These are phyloP conservation scores for Trachelus stipa DNA, from an alignment of 2,888 invertebrate genomes.

Conservation along the genomic window DNA sequence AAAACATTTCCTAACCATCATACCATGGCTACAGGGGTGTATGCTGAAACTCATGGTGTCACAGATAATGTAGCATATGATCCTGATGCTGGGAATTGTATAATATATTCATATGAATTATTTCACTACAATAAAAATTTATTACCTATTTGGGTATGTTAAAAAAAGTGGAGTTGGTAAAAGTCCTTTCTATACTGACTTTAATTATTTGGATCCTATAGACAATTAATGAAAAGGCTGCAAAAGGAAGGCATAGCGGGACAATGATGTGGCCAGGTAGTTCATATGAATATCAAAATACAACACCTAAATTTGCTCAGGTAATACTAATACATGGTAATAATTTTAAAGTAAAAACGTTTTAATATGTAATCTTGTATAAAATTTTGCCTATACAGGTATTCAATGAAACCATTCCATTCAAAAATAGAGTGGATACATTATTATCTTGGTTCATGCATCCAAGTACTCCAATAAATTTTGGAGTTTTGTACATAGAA, in stretches of 20 bases:
- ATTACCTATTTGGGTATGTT: conserved; percentile 72
- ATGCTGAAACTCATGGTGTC: conserved; percentile 78
- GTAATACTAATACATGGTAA: conserved; percentile 30
- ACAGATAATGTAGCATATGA: conserved; percentile 74
- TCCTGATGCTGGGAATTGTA: conserved; percentile 55
- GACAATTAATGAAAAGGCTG: conserved; percentile 71
- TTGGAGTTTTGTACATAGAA: conserved; percentile 77
- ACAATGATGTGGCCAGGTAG: conserved; percentile 80
- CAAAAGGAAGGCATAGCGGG: conserved; percentile 71
- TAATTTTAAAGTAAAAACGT: background rate
- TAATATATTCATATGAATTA: conserved; percentile 61
- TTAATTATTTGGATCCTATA: conserved; percentile 54
- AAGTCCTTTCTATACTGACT: background rate
- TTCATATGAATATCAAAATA: conserved; percentile 68
- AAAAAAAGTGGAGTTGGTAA: background rate
- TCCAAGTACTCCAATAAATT: conserved; percentile 73
- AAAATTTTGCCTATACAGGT: conserved; percentile 42
- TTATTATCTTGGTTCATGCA: conserved; percentile 72
- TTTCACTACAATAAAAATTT: conserved; percentile 71
- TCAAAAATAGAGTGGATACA: conserved; percentile 70
- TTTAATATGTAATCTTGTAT: background rate
- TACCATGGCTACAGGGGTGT: conserved; percentile 77
- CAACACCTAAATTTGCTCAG: conserved; percentile 66
- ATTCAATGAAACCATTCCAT: conserved; percentile 59
- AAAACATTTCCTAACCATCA: conserved; percentile 83